Base-by-base conservation (phyloP, 2,888 invertebrate genomes). In the Cantharis rustica region DNA sequence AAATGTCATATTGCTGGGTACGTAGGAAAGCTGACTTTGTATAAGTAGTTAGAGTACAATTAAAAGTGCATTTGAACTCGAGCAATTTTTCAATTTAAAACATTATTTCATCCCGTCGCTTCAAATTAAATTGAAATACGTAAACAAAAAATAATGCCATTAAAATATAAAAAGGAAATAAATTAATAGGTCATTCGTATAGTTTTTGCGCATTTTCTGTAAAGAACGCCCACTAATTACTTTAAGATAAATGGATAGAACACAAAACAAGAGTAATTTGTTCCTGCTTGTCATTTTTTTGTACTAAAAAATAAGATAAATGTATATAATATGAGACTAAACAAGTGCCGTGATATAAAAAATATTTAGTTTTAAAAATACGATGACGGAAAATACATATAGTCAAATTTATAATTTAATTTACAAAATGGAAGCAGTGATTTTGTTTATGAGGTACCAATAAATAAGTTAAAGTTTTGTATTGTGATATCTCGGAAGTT, bases 401-500 rank as follows among this genome's bases (percentile, higher is more conserved):
- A 70, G 68, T 76, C 70, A 68, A 66, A 73, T 76, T 73, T 70
- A 69, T 62, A 76, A 73, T 76, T 76, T 76, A 76, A 76, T 76
- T 73, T 76, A 76, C 26, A 71, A 61, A 76, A 76, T 76, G 73
- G 73, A 66, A 68, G 81, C 81, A 80, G 80, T 81, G 82, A 83
- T 81, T 82, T 81, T 80, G 81, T 81, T 81, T 27, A 76, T 70
- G 73, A 76, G 71, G 68, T 83, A 23, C 9, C 23, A 76, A 76
- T 17, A 79, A 78, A 84, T 83, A 84, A 84, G 84, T 84, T 83
- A 84, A 84, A 84, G 82, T 83, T 84, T 82, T 83, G 82, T 82
- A 83, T 82, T 80, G 80, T 80, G 75, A 80, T 80, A 82, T 83
- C 83, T 84, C 82, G 83, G 83, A 81, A 84, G 82, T 83, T 81